phyloP scores from a whole-genome alignment of 2,888 invertebrate genomes.

The Cheilosia grossa region DNA sequence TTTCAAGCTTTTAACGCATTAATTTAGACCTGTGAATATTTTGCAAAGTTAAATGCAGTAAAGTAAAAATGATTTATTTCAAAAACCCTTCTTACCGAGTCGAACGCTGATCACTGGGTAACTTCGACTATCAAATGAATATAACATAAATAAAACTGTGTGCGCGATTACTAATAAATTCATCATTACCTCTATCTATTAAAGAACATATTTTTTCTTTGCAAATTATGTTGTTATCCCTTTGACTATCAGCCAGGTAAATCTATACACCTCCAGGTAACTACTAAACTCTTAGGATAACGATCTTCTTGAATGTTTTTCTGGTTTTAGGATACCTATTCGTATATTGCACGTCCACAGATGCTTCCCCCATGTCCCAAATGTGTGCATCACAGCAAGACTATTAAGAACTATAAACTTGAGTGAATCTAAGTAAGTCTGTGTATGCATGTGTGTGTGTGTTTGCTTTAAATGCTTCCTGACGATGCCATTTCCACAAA shows the following conservation, averaged over 20 bases:
- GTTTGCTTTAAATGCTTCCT: conserved; percentile 68
- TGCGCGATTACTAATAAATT: no score
- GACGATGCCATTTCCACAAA: conserved; percentile 74
- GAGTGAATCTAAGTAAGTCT: neutral
- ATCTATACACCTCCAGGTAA: conserved; percentile 9
- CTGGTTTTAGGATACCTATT: conserved; percentile 30
- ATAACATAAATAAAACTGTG: no score
- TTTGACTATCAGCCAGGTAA: conserved; percentile 21
- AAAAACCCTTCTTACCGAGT: no score
- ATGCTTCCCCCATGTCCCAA: conserved; percentile 16
- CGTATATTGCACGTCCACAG: neutral
- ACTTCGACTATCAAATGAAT: no score
- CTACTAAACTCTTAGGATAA: conserved; percentile 56
- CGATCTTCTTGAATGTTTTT: conserved; percentile 48
- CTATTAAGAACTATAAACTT: conserved; percentile 72
- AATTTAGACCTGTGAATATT: no score
- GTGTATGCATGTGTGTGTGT: neutral
- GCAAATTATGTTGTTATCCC: no score
- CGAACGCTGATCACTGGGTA: no score
- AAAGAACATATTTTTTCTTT: no score
- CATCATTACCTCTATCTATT: no score
- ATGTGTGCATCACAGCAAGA: conserved; percentile 59
- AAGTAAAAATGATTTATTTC: no score
- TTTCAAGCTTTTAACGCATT: no score
- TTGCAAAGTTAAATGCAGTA: no score